These are phyloP conservation scores for Brachyhypopomus gauderio DNA, from an alignment of 2,113 vertebrate species.

Conservation along the genomic window DNA sequence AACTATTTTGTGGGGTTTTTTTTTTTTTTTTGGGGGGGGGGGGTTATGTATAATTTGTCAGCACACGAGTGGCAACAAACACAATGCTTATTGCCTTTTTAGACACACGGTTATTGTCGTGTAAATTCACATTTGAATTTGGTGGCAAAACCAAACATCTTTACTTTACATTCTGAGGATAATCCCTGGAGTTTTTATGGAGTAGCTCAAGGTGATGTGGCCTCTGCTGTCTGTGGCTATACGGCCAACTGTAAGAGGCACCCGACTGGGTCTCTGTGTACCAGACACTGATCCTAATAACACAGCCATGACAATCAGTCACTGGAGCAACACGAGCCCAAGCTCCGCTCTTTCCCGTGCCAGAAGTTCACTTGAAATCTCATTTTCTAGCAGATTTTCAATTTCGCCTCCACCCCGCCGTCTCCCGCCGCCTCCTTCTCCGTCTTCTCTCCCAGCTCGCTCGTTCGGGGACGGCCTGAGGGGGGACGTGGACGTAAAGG, in stretches of 20 bases:
- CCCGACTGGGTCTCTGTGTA: conserved; percentile 56
- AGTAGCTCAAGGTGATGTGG: too few relatives aligned
- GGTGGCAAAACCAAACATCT: too few relatives aligned
- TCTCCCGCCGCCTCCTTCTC: neutral
- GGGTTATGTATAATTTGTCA: too few relatives aligned
- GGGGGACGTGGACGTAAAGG: neutral
- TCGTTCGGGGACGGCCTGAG: conserved; percentile 18
- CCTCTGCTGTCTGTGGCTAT: neutral
- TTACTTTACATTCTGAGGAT: too few relatives aligned
- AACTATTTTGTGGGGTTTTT: too few relatives aligned
- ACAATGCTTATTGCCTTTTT: too few relatives aligned
- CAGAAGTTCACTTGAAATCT: conserved; percentile 64
- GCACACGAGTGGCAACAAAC: too few relatives aligned
- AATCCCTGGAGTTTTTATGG: too few relatives aligned
- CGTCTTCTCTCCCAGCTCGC: conserved; percentile 17
- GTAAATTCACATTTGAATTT: too few relatives aligned
- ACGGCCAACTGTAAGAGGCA: neutral
- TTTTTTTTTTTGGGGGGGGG: too few relatives aligned
- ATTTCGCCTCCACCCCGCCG: conserved; percentile 47
- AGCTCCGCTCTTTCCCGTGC: conserved; percentile 47
- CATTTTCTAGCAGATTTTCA: conserved; percentile 65
- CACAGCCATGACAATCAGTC: conserved; percentile 54
- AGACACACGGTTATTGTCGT: too few relatives aligned
- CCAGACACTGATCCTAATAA: conserved; percentile 59
- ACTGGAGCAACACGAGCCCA: conserved; percentile 55